Evolutionary conservation across 2,888 invertebrate species (phyloP).

Genomic region (Tipula confusa): DNA sequence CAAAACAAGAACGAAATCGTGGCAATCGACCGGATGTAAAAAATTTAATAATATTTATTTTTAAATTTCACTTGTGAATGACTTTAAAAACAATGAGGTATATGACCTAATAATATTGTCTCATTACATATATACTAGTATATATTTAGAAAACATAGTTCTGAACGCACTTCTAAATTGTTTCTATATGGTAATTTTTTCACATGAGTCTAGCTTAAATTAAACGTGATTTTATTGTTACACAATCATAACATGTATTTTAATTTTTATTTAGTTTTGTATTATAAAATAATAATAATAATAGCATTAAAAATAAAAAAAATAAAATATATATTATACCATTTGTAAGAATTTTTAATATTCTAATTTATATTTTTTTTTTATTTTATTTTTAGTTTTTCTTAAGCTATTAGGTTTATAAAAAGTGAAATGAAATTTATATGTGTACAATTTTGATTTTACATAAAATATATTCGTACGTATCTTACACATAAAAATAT

Average conservation of each 20-base stretch:
- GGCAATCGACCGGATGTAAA: not conserved
- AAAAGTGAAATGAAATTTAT: conserved; percentile 20
- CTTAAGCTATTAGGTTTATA: not conserved
- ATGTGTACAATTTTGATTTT: not conserved
- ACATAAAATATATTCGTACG: not conserved
- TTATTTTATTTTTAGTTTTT: conserved; percentile 14
- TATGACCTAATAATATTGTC: not conserved
- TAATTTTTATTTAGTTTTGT: not conserved
- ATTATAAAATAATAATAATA: not conserved
- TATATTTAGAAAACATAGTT: no score
- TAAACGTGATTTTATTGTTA: not conserved
- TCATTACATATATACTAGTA: no score
- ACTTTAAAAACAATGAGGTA: not conserved
- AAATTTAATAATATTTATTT: not conserved
- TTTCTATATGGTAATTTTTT: not conserved
- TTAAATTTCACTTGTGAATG: not conserved
- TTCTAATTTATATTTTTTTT: conserved; percentile 20
- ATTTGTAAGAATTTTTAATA: conserved; percentile 13
- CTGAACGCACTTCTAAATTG: not conserved
- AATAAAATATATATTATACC: not conserved
- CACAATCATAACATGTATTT: no score
- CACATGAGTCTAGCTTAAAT: not conserved
- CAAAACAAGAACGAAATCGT: not conserved
- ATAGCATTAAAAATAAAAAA: not conserved
- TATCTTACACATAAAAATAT: not conserved